Conservation (phyloP, 2,888 invertebrate genomes). For the Drosophila siamana region DNA sequence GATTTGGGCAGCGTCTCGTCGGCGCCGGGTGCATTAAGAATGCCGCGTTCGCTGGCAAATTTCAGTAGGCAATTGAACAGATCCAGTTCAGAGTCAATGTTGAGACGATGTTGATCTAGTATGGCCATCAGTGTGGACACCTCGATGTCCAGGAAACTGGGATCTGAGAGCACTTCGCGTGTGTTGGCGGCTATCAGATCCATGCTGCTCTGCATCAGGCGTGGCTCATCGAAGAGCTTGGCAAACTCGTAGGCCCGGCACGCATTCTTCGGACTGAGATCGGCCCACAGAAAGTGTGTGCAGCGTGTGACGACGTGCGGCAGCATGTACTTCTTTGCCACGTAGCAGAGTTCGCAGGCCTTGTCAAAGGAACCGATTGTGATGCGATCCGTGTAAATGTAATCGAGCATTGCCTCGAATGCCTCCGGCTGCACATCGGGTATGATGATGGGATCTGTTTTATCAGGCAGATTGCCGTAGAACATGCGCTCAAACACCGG, state of each 20-base stretch:
- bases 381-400: conserved; percentile 93
- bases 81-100: conserved; percentile 91
- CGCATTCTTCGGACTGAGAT: conserved; percentile 89
- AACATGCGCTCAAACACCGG: conserved; percentile 96
- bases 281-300: conserved; percentile 93
- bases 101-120: conserved; percentile 90
- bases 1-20: conserved; percentile 34
- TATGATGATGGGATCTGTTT: conserved; percentile 91
- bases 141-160: conserved; percentile 92
- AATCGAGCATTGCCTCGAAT: conserved; percentile 92
- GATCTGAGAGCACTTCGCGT: conserved; percentile 90
- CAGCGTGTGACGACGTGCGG: conserved; percentile 93
- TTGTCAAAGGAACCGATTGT: conserved; percentile 93
- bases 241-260: conserved; percentile 95
- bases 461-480: conserved; percentile 93
- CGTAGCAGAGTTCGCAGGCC: conserved; percentile 94
- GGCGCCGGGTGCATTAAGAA: conserved; percentile 62
- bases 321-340: conserved; percentile 95
- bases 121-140: conserved; percentile 90
- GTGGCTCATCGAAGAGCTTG: conserved; percentile 92
- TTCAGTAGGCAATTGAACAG: conserved; percentile 91
- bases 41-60: conserved; percentile 88
- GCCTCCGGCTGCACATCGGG: conserved; percentile 94
- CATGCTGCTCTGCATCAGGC: conserved; percentile 92
- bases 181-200: conserved; percentile 92